phyloP scores from a whole-genome alignment of 1,140 invertebrate genomes.

The Aphaenogaster floridana region DNA sequence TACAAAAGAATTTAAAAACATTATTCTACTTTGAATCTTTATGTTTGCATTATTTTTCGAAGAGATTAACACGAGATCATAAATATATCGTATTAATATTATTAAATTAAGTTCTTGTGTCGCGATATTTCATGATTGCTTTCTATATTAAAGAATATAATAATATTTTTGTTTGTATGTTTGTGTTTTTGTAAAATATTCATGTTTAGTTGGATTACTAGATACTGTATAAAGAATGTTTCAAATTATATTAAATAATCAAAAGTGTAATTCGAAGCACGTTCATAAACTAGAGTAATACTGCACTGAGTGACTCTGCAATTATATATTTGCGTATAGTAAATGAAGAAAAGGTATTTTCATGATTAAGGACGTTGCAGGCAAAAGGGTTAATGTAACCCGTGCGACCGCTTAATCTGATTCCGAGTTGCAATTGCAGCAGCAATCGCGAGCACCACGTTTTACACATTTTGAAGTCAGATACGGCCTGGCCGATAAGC shows the following conservation, averaged over 20 bases:
- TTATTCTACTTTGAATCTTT: not conserved
- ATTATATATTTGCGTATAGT: constrained; percentile 41
- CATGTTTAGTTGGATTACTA: not conserved
- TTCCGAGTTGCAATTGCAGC: constrained; percentile 62
- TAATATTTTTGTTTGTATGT: not conserved
- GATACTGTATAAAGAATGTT: not conserved
- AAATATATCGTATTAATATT: not conserved
- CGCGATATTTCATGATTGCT: not conserved
- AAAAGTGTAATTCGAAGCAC: not conserved
- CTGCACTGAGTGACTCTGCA: constrained; percentile 23
- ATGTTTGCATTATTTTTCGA: not conserved
- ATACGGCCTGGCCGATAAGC: constrained; percentile 65
- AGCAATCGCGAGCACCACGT: constrained; percentile 29
- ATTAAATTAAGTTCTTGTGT: constrained; percentile 5
- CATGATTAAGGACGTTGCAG: constrained; percentile 31
- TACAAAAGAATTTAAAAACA: not conserved
- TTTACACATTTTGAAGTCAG: constrained; percentile 64
- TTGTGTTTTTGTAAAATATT: not conserved
- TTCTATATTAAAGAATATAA: not conserved
- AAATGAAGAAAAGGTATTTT: constrained; percentile 41
- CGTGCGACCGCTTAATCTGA: constrained; percentile 68
- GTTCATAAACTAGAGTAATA: constrained; percentile 8
- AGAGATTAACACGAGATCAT: not conserved
- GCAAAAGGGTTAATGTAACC: constrained; percentile 66
- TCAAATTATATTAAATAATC: not conserved